Evolutionary conservation across 2,888 invertebrate genomes (phyloP).

Genomic region (Petrolisthes manimaculis): DNA sequence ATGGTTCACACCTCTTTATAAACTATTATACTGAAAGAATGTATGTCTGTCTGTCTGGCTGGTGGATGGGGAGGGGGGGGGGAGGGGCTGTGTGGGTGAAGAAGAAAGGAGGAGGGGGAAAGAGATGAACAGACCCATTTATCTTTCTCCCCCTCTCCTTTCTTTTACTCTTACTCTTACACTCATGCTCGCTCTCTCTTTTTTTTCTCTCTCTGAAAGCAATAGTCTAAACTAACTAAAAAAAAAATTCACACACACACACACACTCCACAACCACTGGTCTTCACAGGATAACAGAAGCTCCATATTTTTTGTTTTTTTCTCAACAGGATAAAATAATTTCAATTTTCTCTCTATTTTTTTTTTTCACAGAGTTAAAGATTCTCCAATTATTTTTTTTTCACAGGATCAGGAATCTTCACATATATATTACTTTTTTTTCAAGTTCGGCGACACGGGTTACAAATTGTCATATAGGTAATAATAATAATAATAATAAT

Average conservation of each 20-base stretch:
- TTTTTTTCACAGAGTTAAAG: too few species aligned
- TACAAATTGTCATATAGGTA: background rate
- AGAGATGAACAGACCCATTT: slow-evolving; percentile 10
- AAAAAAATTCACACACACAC: too few species aligned
- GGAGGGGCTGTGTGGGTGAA: background rate
- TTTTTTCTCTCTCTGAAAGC: background rate
- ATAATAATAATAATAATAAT: slow-evolving; percentile 1
- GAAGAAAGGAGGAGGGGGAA: background rate
- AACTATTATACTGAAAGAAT: slow-evolving; percentile 14
- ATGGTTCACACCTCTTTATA: slow-evolving; percentile 32
- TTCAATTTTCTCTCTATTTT: too few species aligned
- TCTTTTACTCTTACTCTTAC: background rate
- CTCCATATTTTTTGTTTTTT: slow-evolving; percentile 15
- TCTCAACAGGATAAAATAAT: background rate
- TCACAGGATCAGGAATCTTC: background rate
- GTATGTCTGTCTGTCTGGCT: background rate
- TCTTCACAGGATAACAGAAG: slow-evolving; percentile 35
- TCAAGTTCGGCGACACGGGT: slow-evolving; percentile 40
- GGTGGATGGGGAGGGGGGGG: slow-evolving; percentile 8
- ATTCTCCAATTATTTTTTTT: too few species aligned
- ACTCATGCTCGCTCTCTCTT: background rate
- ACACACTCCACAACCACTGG: slow-evolving; percentile 43
- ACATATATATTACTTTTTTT: background rate
- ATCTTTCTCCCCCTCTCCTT: background rate
- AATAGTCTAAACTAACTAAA: background rate